These are phyloP conservation scores for Pygocentrus nattereri DNA, from an alignment of 2,797 vertebrate genomes.

Conservation along the genomic window DNA sequence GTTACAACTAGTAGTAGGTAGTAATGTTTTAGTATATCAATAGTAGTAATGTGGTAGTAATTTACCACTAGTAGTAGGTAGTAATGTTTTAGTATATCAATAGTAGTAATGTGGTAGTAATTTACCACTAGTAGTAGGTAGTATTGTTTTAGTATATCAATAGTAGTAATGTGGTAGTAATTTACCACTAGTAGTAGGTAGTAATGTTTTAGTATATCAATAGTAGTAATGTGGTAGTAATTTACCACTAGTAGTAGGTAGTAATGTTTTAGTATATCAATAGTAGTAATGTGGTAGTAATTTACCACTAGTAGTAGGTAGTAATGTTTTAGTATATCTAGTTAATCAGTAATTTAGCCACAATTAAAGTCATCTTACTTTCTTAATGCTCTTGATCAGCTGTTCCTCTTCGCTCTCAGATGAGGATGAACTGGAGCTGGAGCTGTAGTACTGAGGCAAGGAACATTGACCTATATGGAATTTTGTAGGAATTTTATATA, in stretches of 20 bases:
- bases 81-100: too few relatives aligned
- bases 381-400: background rate
- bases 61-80: too few relatives aligned
- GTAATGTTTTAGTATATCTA: background rate
- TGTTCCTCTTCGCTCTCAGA: background rate
- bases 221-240: too few relatives aligned
- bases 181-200: background rate
- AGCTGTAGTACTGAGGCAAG: conserved; percentile 4
- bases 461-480: background rate
- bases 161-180: background rate
- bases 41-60: too few relatives aligned
- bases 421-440: conserved; percentile 16
- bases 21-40: background rate
- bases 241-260: too few relatives aligned
- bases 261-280: too few relatives aligned
- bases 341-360: too few relatives aligned
- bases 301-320: background rate
- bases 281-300: too few relatives aligned
- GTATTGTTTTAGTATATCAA: background rate
- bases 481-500: background rate
- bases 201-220: too few relatives aligned
- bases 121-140: background rate
- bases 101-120: background rate
- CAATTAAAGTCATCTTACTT: background rate
- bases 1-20: too few relatives aligned